Percentiles rank a stretch among this genome's conserved stretches.
These are phyloP conservation scores for Amblyjoppa proteus DNA, from an alignment of 2,888 invertebrate genomes.

Conservation along the genomic window DNA sequence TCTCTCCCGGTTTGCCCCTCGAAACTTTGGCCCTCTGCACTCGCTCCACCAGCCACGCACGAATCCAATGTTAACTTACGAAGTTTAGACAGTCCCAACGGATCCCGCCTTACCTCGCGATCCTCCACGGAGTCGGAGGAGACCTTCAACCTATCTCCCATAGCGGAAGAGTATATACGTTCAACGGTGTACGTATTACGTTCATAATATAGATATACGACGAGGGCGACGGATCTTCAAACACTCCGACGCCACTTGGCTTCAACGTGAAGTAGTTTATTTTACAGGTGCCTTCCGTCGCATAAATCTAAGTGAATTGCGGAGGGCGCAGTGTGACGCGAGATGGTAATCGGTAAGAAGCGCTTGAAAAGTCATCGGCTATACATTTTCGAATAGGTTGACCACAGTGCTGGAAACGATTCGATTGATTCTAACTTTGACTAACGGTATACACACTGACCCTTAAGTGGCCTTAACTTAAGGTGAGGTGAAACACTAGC, in stretches of 20 bases:
- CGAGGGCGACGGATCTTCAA: neutral
- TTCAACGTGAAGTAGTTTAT: constrained; percentile 49
- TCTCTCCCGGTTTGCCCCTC: constrained; percentile 56
- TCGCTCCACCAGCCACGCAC: neutral
- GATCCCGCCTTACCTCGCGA: constrained; percentile 32
- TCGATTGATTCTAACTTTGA: neutral
- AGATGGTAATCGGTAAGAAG: constrained; percentile 1
- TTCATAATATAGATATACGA: neutral
- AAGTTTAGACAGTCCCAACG: constrained; percentile 64
- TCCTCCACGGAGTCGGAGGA: constrained; percentile 21
- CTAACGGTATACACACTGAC: too few relatives aligned
- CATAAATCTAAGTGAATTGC: constrained; percentile 61
- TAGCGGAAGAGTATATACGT: constrained; percentile 9
- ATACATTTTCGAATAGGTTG: neutral
- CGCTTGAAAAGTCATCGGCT: neutral
- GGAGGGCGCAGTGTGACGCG: neutral
- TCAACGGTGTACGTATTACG: constrained; percentile 15
- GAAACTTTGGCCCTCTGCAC: constrained; percentile 35
- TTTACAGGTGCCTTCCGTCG: constrained; percentile 44
- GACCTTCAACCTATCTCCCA: constrained; percentile 49
- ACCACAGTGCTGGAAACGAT: neutral
- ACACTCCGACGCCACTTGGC: constrained; percentile 26
- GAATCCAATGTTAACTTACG: constrained; percentile 67
- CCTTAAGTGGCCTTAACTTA: too few relatives aligned
- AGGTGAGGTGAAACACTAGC: too few relatives aligned